These are phyloP conservation scores for Peromyscus aztecus DNA, from an alignment of 2,797 vertebrate genomes.

Conservation along the genomic window DNA sequence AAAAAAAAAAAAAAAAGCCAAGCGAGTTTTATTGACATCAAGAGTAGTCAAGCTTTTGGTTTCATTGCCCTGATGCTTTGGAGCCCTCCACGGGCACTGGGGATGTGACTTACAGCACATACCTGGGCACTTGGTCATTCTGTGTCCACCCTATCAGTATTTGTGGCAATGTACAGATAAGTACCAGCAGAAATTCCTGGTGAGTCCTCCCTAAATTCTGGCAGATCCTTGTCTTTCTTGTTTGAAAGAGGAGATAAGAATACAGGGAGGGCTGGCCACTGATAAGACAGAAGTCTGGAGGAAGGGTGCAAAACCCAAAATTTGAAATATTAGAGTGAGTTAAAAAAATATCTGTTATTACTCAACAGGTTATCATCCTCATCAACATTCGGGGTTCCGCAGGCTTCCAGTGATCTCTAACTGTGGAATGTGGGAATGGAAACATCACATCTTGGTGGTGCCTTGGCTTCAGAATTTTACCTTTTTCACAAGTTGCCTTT, in stretches of 20 bases:
- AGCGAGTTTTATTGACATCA: constrained; percentile 57
- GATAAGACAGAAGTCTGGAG: constrained; percentile 47
- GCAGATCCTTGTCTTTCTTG: constrained; percentile 60
- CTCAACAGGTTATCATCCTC: constrained; percentile 37
- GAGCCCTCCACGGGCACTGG: not conserved
- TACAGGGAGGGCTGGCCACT: not conserved
- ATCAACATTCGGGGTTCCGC: constrained; percentile 34
- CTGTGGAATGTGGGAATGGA: not conserved
- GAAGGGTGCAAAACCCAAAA: constrained; percentile 7
- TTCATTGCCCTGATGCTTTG: constrained; percentile 41
- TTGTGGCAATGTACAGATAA: constrained; percentile 66
- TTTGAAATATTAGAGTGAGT: constrained; percentile 1
- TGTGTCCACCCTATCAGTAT: constrained; percentile 17
- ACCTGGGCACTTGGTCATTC: constrained; percentile 68
- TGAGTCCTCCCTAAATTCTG: constrained; percentile 54
- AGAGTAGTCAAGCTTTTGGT: constrained; percentile 13
- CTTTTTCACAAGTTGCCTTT: constrained; percentile 41
- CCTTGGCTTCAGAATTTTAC: constrained; percentile 54
- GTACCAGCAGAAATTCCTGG: constrained; percentile 46
- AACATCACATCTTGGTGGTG: not conserved
- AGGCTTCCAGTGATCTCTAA: constrained; percentile 38
- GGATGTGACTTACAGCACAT: constrained; percentile 32
- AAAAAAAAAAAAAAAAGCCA: not conserved
- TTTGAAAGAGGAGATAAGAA: constrained; percentile 54
- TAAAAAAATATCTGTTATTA: constrained; percentile 35